Percentiles rank a stretch among this genome's conserved stretches.
These are phyloP conservation scores for Enteromius thamalakanensis DNA, from an alignment of 2,797 vertebrate species.

Conservation along the genomic window DNA sequence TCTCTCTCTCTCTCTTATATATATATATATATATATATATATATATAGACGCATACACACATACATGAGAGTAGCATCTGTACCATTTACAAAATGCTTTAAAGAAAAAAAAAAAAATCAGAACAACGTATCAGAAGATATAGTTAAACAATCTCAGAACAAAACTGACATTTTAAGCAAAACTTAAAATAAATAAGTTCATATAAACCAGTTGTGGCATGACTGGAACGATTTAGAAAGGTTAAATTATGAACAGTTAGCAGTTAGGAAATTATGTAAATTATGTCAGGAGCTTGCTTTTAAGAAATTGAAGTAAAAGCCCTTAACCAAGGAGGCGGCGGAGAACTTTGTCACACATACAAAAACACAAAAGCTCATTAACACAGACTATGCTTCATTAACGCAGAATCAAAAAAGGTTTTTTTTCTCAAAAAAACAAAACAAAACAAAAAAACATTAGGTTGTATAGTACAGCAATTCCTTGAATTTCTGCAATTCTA, in stretches of 20 bases:
- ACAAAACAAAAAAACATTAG: neutral
- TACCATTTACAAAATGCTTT: neutral
- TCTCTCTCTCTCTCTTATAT: too few relatives aligned
- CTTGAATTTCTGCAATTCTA: neutral
- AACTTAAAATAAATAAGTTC: neutral
- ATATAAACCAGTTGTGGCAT: neutral
- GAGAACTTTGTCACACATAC: neutral
- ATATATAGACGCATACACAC: too few relatives aligned
- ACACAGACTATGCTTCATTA: slow-evolving; percentile 19
- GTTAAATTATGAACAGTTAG: slow-evolving; percentile 5
- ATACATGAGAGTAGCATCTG: neutral
- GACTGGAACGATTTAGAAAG: neutral
- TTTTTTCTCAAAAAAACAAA: neutral
- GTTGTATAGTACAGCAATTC: neutral
- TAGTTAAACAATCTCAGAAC: neutral
- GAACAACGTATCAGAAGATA: neutral
- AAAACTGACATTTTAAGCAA: neutral
- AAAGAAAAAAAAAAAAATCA: too few relatives aligned
- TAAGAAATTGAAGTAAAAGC: slow-evolving; percentile 24
- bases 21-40: too few relatives aligned
- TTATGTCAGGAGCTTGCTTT: slow-evolving; percentile 17
- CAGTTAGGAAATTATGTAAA: slow-evolving; percentile 30
- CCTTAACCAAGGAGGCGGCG: neutral
- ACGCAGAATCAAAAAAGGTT: neutral
- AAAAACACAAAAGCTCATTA: slow-evolving; percentile 28